Conservation (phyloP, 1,140 invertebrate genomes). For the Zaprionus lachaisei region DNA sequence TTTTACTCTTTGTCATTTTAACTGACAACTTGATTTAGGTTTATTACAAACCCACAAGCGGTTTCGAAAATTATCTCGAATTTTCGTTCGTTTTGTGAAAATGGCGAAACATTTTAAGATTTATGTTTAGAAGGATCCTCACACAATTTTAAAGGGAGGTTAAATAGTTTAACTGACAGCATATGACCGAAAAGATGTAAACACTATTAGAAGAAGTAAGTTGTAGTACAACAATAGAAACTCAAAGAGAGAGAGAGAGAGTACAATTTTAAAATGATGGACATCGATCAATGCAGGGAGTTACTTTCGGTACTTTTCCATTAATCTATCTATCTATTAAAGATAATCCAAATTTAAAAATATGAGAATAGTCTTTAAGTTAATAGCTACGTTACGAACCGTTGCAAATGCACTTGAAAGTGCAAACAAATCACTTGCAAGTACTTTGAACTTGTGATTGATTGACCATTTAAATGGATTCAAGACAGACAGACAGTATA, state of each 20-base stretch:
- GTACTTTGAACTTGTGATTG: not conserved
- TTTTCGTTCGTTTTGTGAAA: not conserved
- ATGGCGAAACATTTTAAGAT: no score
- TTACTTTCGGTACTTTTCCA: no score
- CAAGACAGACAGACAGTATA: not conserved
- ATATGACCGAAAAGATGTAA: not conserved
- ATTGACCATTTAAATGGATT: not conserved
- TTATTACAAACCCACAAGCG: not conserved
- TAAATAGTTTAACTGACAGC: not conserved
- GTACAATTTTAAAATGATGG: no score
- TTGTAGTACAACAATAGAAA: no score
- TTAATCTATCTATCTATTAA: no score
- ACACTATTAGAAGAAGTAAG: no score
- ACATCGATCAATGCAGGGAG: no score
- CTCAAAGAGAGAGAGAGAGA: no score
- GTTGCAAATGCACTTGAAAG: not conserved
- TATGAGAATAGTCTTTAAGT: not conserved
- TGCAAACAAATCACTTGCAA: not conserved
- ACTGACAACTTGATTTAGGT: constrained; percentile 1
- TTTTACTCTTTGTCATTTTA: not conserved
- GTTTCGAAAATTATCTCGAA: not conserved
- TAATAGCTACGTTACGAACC: not conserved
- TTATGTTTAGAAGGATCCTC: not conserved
- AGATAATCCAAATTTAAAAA: not conserved
- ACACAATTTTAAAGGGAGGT: no score